A percentile compares a stretch with the other conserved stretches of the same genome.
phyloP scores from a whole-genome alignment of 2,888 invertebrate genomes.

The Blomia tropicalis region DNA sequence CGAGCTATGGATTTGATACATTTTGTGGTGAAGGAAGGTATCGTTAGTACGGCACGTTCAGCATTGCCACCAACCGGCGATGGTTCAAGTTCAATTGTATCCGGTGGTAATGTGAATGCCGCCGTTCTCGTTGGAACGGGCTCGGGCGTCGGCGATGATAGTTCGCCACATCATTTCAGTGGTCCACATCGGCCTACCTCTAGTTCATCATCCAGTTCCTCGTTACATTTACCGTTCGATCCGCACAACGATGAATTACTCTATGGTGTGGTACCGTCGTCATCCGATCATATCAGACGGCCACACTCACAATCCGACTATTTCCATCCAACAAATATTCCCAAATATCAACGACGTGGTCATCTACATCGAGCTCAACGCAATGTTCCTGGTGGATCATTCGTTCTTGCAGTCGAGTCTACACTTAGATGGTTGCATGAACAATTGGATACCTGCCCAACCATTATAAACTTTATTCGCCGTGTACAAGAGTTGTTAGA shows the following conservation, averaged over 20 bases:
- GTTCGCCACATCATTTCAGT: not conserved
- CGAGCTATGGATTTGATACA: constrained; percentile 93
- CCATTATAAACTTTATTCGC: constrained; percentile 7
- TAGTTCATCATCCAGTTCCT: not conserved
- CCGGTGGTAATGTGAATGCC: not conserved
- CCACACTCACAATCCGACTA: not conserved
- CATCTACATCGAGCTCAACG: constrained; percentile 15
- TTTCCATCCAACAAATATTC: not conserved
- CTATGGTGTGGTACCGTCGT: not conserved
- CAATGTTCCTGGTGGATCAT: not conserved
- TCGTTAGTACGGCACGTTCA: constrained; percentile 34
- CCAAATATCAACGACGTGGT: constrained; percentile 14
- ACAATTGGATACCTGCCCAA: constrained; percentile 11
- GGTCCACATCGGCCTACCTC: constrained; percentile 8
- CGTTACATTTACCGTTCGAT: not conserved
- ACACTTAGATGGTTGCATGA: constrained; percentile 10
- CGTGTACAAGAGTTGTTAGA: constrained; percentile 52
- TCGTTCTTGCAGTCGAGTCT: constrained; percentile 5
- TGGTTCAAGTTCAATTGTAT: not conserved
- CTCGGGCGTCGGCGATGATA: not conserved
- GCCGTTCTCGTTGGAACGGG: not conserved
- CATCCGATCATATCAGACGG: not conserved
- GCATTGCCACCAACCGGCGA: constrained; percentile 25
- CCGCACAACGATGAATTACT: constrained; percentile 2
- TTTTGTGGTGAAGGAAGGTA: constrained; percentile 91